Evolutionary conservation across 2,888 invertebrate species (phyloP).

Genomic region (Cactoblastis cactorum): DNA sequence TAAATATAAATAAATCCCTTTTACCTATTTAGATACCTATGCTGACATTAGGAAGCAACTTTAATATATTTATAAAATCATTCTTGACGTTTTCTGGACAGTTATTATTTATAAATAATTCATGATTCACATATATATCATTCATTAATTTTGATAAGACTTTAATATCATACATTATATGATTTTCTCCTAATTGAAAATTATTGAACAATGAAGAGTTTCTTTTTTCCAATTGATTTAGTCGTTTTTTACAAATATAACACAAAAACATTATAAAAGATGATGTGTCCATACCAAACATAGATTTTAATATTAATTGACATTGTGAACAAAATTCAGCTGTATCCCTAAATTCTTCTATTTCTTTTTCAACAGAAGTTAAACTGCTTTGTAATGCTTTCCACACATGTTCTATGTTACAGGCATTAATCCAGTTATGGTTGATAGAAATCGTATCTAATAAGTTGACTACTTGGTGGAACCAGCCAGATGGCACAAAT

Average conservation of each 20-base stretch:
- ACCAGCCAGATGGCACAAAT: conserved; percentile 98
- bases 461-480: conserved; percentile 97
- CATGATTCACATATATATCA: conserved; percentile 36
- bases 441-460: conserved; percentile 97
- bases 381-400: conserved; percentile 81
- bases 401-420: conserved; percentile 89
- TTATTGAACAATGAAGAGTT: conserved; percentile 52
- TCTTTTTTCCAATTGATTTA: conserved; percentile 59
- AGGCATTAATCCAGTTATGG: conserved; percentile 98
- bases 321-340: conserved; percentile 85
- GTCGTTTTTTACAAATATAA: conserved; percentile 81
- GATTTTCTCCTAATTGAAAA: conserved; percentile 56
- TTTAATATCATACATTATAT: conserved; percentile 59
- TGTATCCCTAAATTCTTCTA: conserved; percentile 87
- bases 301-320: conserved; percentile 87
- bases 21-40: too few relatives aligned
- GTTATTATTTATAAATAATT: conserved; percentile 34
- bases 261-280: conserved; percentile 83
- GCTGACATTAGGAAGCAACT: conserved; percentile 4
- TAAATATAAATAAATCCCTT: too few relatives aligned
- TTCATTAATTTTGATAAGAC: conserved; percentile 48
- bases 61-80: conserved; percentile 29
- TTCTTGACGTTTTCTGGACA: conserved; percentile 26
- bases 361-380: conserved; percentile 85
- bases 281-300: conserved; percentile 87